Base-by-base conservation (phyloP, 1,140 invertebrate genomes). In the Bilobella aurantiaca region DNA sequence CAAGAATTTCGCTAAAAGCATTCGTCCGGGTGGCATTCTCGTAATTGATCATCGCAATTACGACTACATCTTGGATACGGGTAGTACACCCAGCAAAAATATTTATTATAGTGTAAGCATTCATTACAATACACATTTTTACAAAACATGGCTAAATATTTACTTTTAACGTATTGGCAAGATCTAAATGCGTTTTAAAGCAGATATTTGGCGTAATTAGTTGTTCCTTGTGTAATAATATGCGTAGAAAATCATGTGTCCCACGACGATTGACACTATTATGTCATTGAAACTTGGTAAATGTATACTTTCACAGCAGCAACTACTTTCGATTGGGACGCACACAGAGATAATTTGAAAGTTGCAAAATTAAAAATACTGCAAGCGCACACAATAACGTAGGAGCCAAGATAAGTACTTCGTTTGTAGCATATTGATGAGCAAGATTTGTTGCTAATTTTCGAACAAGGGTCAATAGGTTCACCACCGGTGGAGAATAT, bases 31-130 rank as follows among this genome's bases (percentile, higher is more conserved):
- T n/a, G 90, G 90, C 0, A 79, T 91, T 27, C 76, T 93, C 23
- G 74, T 92, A 23, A 91, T 93, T 62, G 90, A 93, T 77, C 90
- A 93, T 74, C 83, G 90, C 72, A 93, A 93, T 76, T 92, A 91
- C 69, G 90, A 93, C 74, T 81, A 86, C 49, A 90, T 91, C 64
- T 82, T 92, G 32, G 81, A 84, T 49, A 82, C 79, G 23, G 89
- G 89, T 1, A 76, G 79, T 12, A 88, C 88, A 0, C 88, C 89
- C 1, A 77, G 83, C 8, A 87, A 89, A 75, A 89, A 87, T 70
- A 86, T 93, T 73, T 93, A 92, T 78, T 93, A 93, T 73, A 91
- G 90, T 75, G 90, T 91, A 80, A 86, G 84, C 81, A 60, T 30
- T 58, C 5, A 12, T 25, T 57, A 12, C 14, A 57, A 57, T 57